Conservation (phyloP, 2,888 invertebrate genomes). For the Cylloceria caligata region DNA sequence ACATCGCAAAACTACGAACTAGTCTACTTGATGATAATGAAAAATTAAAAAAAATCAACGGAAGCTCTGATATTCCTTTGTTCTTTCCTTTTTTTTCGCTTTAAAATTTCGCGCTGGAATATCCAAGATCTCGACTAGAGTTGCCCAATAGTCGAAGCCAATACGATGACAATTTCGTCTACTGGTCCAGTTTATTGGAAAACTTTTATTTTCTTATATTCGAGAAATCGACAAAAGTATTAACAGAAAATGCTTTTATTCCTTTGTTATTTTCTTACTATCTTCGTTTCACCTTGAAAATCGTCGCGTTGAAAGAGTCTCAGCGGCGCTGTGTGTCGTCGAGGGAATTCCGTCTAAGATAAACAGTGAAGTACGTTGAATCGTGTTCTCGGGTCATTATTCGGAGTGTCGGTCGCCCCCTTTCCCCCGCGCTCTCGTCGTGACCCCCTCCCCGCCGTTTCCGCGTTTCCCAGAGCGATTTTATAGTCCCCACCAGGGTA, state of each 20-base stretch:
- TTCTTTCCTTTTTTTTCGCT: no score
- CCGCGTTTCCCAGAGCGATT: conserved; percentile 42
- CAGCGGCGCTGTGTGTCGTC: conserved; percentile 21
- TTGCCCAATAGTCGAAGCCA: no score
- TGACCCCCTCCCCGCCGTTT: conserved; percentile 27
- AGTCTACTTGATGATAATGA: background rate
- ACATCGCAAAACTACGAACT: background rate
- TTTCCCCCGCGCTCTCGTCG: conserved; percentile 9
- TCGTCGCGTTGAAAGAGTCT: conserved; percentile 34
- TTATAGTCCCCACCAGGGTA: conserved; percentile 5
- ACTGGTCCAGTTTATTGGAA: no score
- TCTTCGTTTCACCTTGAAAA: conserved; percentile 58
- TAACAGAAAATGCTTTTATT: background rate
- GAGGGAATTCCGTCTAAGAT: conserved; percentile 65
- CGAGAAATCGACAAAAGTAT: no score
- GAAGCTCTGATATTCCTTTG: no score
- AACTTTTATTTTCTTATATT: no score
- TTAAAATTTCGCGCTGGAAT: no score
- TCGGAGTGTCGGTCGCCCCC: conserved; percentile 57
- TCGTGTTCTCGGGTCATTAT: conserved; percentile 68
- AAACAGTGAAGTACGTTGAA: conserved; percentile 67
- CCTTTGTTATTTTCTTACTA: background rate
- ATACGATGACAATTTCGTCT: no score
- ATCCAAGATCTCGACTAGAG: no score
- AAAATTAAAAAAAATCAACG: no score